A percentile compares a stretch with the other conserved stretches of the same genome.
phyloP scores from a whole-genome alignment of 2,113 vertebrate genomes.

The Lepisosteus oculatus region DNA sequence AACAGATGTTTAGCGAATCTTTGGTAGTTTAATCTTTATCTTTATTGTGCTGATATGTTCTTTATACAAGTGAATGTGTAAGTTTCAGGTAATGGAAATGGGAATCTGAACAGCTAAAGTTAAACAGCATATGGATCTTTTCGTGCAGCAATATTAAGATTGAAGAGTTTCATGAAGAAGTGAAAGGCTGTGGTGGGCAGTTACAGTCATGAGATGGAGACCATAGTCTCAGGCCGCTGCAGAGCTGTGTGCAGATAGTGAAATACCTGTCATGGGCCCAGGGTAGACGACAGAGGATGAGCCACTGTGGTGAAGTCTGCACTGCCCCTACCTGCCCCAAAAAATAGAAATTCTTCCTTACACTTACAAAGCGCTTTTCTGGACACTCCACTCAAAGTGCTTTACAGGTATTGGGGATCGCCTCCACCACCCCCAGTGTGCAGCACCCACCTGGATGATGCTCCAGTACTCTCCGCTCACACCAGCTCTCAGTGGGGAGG shows the following conservation, averaged over 20 bases:
- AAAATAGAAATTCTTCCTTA: conserved; percentile 22
- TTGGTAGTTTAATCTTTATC: too few species aligned
- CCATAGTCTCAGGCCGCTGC: background rate
- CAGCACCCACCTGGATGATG: too few species aligned
- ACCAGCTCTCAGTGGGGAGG: too few species aligned
- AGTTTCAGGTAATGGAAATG: background rate
- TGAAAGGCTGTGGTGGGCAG: too few species aligned
- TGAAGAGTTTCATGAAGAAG: too few species aligned
- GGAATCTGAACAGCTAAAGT: background rate
- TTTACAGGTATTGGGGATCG: conserved; percentile 48
- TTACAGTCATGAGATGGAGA: background rate
- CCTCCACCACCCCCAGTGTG: background rate
- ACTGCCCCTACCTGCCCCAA: conserved; percentile 5
- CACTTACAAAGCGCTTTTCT: background rate
- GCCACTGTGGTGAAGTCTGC: conserved; percentile 42
- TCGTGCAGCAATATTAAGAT: too few species aligned
- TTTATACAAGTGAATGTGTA: too few species aligned
- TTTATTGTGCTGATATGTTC: background rate
- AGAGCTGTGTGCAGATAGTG: conserved; percentile 37
- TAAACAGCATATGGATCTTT: too few species aligned
- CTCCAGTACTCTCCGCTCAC: too few species aligned
- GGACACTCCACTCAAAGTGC: background rate
- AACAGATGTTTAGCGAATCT: background rate
- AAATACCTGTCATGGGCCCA: conserved; percentile 20
- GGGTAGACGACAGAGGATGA: conserved; percentile 44